Evolutionary conservation across 2,797 vertebrate species (phyloP).

Genomic region (Scarus forsteni): DNA sequence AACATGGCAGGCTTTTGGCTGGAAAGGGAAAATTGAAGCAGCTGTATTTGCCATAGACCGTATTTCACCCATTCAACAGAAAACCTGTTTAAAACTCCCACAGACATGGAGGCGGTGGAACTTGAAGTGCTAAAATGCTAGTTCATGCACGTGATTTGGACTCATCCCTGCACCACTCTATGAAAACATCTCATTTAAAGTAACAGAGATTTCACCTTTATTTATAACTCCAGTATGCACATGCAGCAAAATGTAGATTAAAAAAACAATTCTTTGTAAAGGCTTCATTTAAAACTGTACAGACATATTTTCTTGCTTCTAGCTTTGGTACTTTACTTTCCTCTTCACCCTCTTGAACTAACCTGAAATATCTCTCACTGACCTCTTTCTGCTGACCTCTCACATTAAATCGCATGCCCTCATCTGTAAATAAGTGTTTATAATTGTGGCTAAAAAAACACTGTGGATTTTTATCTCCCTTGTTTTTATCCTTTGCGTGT

Average conservation of each 20-base stretch:
- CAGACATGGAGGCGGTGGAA: too few relatives aligned
- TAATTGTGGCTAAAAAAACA: constrained; percentile 62
- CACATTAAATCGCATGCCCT: constrained; percentile 68
- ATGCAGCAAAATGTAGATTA: constrained; percentile 36
- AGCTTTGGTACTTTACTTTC: constrained; percentile 49
- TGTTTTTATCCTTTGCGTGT: constrained; percentile 55
- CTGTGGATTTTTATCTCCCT: constrained; percentile 41
- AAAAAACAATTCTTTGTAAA: constrained; percentile 22
- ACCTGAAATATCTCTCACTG: constrained; percentile 30
- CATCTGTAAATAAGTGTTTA: constrained; percentile 82
- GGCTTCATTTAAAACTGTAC: constrained; percentile 41
- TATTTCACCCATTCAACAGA: too few relatives aligned
- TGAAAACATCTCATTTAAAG: constrained; percentile 12
- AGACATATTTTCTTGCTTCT: constrained; percentile 18
- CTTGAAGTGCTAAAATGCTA: too few relatives aligned
- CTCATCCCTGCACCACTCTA: constrained; percentile 5
- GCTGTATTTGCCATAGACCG: too few relatives aligned
- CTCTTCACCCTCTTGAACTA: constrained; percentile 42
- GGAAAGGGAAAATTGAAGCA: too few relatives aligned
- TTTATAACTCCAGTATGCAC: constrained; percentile 20
- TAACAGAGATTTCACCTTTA: constrained; percentile 16
- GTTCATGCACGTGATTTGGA: too few relatives aligned
- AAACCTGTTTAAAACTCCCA: too few relatives aligned
- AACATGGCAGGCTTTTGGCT: too few relatives aligned
- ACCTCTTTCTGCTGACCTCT: constrained; percentile 53